Evolutionary conservation across 2,888 invertebrate species (phyloP).

Genomic region (Brenthis ino): DNA sequence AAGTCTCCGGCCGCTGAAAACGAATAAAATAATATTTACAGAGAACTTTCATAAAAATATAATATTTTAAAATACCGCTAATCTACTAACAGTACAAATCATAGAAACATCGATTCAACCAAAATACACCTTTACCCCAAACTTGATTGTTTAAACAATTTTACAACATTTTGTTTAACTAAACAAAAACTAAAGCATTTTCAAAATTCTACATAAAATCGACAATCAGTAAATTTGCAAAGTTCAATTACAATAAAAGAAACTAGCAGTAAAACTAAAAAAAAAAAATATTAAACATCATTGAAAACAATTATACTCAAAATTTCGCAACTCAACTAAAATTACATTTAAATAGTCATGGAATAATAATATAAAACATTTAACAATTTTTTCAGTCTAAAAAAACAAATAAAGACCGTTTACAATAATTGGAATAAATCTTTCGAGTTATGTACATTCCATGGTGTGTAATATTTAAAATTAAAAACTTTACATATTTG

Average conservation of each 20-base stretch:
- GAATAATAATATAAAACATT: neutral
- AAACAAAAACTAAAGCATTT: no score
- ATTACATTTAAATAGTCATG: constrained; percentile 7
- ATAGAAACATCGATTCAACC: constrained; percentile 32
- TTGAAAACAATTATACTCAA: neutral
- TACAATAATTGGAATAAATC: no score
- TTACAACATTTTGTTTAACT: neutral
- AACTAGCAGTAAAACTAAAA: neutral
- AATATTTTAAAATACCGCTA: constrained; percentile 28
- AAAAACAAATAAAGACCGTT: no score
- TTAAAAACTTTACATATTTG: neutral
- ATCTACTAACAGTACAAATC: constrained; percentile 34
- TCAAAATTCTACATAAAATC: neutral
- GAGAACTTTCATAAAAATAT: constrained; percentile 55
- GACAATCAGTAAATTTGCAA: no score
- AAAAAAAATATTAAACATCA: neutral
- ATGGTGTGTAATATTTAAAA: no score
- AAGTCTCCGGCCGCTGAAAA: constrained; percentile 51
- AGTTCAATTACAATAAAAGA: no score
- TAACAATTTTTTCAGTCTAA: no score
- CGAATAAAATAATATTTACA: constrained; percentile 79
- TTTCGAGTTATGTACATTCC: no score
- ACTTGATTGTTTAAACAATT: constrained; percentile 34
- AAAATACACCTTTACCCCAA: constrained; percentile 40
- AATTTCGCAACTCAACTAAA: neutral